These are phyloP conservation scores for Drosophila jambulina DNA, from an alignment of 1,140 invertebrate species.

Conservation along the genomic window DNA sequence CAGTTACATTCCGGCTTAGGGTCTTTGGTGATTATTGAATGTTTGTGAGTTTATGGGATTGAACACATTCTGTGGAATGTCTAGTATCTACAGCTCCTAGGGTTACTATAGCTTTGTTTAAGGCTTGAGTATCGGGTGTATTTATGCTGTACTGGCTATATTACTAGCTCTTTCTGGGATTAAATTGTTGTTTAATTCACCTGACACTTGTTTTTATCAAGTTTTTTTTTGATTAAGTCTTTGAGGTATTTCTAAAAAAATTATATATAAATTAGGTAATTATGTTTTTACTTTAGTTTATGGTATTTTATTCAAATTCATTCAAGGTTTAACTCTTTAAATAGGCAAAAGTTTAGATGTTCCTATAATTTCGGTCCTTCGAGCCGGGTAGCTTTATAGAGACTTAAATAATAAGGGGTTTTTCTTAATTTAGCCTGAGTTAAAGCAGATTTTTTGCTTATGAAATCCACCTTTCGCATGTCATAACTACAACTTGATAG, in stretches of 20 bases:
- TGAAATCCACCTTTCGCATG: not conserved
- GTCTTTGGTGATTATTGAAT: not conserved
- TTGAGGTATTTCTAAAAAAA: too few relatives aligned
- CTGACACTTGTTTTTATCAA: not conserved
- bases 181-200: not conserved
- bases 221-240: not conserved
- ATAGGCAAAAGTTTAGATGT: not conserved
- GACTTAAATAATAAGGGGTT: not conserved
- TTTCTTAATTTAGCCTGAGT: not conserved
- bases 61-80: not conserved
- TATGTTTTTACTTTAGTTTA: not conserved
- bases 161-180: not conserved
- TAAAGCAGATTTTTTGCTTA: not conserved
- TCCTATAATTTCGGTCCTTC: not conserved
- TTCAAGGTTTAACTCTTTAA: not conserved
- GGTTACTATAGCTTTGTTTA: not conserved
- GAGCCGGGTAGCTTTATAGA: too few relatives aligned
- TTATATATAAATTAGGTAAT: too few relatives aligned
- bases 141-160: not conserved
- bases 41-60: not conserved
- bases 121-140: not conserved
- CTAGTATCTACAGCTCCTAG: not conserved
- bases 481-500: not conserved
- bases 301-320: not conserved
- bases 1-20: constrained; percentile 7